Base-by-base conservation (phyloP, 1,140 invertebrate genomes). In the Semibalanus balanoides region DNA sequence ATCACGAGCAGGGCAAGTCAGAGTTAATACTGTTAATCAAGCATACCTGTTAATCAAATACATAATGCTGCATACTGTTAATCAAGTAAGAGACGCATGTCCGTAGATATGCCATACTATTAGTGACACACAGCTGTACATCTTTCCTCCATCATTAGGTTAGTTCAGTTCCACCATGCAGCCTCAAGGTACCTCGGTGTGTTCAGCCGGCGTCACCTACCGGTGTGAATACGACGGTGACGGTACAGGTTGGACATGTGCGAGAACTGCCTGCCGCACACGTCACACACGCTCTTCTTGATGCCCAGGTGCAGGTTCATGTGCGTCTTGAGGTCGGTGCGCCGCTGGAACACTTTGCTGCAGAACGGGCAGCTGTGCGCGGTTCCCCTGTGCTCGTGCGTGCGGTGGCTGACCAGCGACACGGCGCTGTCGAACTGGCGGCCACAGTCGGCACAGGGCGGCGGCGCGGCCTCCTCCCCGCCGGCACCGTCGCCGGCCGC, bases 181-280 rank as follows among this genome's bases (percentile, higher is more conserved):
- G n/a, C n/a, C n/a, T n/a, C n/a, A n/a, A n/a, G n/a, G n/a, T n/a
- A n/a, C n/a, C n/a, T n/a, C n/a, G n/a, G n/a, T n/a, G n/a, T n/a
- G n/a, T n/a, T n/a, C 64, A 74, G 73, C 28, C 29, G 40, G 72
- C 51, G 0, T 27, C 29, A 43, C 76, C 7, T 31, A 82, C 84
- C 84, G 77, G 84, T 82, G 76, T 86, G 85, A 77, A 82, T 83
- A 79, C 85, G 81, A 74, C 82, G 81, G 73, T 86, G 85, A 64
- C 85, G 82, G 74, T 84, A 85, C 22, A 86, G 79, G 81, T 86
- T 86, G 0, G 85, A 86, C 31, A 85, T 82, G 76, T 86, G 85
- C 79, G 83, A 84, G 73, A 86, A 86, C 76, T 84, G 84, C 43
- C 82, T 81, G 19, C 85, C 85, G 75, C 85, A 86, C 71, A 84